Conservation (phyloP, 2,113 vertebrate species). For the Ceyx margarethae region DNA sequence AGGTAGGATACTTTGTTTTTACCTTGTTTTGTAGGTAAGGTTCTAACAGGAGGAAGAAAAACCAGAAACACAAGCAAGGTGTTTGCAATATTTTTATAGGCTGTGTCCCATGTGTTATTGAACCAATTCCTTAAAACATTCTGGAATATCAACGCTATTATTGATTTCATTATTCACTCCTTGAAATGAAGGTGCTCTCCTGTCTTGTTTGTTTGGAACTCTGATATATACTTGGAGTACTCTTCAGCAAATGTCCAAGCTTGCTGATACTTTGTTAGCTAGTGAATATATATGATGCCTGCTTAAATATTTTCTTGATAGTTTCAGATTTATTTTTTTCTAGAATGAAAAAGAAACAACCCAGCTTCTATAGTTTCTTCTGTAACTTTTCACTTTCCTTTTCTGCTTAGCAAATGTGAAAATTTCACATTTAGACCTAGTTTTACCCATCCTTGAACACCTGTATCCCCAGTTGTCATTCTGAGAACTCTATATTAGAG, state of each 20-base stretch:
- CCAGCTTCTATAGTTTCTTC: background rate
- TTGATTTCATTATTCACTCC: background rate
- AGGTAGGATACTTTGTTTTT: background rate
- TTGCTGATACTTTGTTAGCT: background rate
- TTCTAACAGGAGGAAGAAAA: accelerated
- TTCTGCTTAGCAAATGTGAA: background rate
- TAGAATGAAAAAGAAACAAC: background rate
- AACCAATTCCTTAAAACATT: background rate
- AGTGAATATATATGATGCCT: background rate
- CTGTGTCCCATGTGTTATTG: background rate
- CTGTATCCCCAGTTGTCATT: background rate
- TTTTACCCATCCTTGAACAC: background rate
- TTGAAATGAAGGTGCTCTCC: background rate
- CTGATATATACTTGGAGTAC: accelerated
- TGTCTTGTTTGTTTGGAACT: background rate
- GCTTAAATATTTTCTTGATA: background rate
- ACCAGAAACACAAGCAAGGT: background rate
- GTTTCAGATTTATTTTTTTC: background rate
- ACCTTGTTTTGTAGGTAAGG: background rate
- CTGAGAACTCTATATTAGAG: background rate
- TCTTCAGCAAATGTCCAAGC: background rate
- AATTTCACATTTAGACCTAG: background rate
- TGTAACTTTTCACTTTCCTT: background rate
- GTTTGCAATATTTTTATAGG: background rate
- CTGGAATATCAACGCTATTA: background rate